Evolutionary conservation across 2,888 invertebrate species (phyloP).

Genomic region (Maniola hyperantus): DNA sequence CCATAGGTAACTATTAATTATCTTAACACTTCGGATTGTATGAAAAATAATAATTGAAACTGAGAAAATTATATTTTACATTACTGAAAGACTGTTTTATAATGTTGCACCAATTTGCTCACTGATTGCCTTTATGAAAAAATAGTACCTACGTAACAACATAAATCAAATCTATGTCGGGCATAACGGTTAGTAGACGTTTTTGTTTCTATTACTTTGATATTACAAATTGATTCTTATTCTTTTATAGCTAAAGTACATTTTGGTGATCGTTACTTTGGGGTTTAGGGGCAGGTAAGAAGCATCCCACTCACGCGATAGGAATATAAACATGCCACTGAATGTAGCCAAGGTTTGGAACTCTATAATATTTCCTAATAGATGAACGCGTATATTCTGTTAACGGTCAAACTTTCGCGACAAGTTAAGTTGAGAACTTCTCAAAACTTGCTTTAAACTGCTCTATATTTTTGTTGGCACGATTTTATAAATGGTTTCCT

Average conservation of each 20-base stretch:
- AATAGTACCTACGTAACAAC: conserved; percentile 52
- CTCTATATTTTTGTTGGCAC: conserved; percentile 33
- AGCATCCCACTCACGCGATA: conserved; percentile 52
- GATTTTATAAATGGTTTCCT: conserved; percentile 26
- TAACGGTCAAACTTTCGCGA: conserved; percentile 74
- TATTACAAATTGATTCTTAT: conserved; percentile 52
- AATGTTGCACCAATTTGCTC: conserved; percentile 39
- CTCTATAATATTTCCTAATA: conserved; percentile 70
- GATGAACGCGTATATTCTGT: conserved; percentile 74
- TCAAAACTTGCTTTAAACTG: conserved; percentile 36
- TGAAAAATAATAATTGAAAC: conserved; percentile 1
- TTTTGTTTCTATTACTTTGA: conserved; percentile 45
- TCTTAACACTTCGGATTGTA: background rate
- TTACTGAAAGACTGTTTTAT: background rate
- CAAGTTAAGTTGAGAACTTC: conserved; percentile 49
- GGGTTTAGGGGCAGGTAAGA: conserved; percentile 41
- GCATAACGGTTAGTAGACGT: conserved; percentile 62
- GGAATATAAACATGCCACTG: conserved; percentile 54
- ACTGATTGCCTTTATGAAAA: conserved; percentile 54
- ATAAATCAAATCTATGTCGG: conserved; percentile 67
- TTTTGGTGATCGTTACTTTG: conserved; percentile 44
- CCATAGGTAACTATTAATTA: too few relatives aligned
- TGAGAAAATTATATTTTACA: background rate
- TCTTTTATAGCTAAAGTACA: conserved; percentile 49
- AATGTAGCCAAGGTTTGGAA: conserved; percentile 48